Evolutionary conservation across 35 echinoderm and acorn worm genomes (phyloP), one percentile per base, ranked within the genome.

Genomic region (Anneissia japonica): DNA sequence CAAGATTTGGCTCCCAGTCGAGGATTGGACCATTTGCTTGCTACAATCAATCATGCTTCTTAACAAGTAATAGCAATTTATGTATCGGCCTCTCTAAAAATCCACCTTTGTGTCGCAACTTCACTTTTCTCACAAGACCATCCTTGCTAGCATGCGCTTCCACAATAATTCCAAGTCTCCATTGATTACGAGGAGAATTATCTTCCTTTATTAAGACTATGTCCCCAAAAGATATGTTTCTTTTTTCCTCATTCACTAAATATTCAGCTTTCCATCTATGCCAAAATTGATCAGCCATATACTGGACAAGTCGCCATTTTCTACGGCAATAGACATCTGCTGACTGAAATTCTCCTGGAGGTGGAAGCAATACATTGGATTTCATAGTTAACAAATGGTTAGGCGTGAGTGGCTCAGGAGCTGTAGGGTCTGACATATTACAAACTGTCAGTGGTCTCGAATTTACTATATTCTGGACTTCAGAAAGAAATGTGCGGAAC

Each of bases 311-410:
- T 75, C 84, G 79, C 90, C 90, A 90, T 40, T 45, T 45, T 30
- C 84, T 86, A 17, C 51, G 35, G 39, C 75, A 23, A 56, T 91
- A 91, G 0, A 87, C 32, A 34, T 91, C 84, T 46, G 39, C 45
- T 33, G 40, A 36, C 46, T 82, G 86, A 30, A 93, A 93, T 46
- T 80, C 77, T 17, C 91, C 91, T 34, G 91, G 90, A 43, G 86
- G 90, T 64, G 90, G 90, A 0, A 92, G 35, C 28, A 92, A 38
- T 16, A 92, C 64, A 77, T 88, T 88, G 16, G 90, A 34, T 35
- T 92, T 92, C 86, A 88, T 87, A 17, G 85, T 92, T 0, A 92
- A 73, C 23, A 92, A 32, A 39, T 91, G 90, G 64, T 87, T 92
- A 35, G 85, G 85, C 14, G 90, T 87, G 0, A 92, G 38, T 9